Conservation (phyloP, 2,888 invertebrate genomes). For the Rhyacophila evoluta region DNA sequence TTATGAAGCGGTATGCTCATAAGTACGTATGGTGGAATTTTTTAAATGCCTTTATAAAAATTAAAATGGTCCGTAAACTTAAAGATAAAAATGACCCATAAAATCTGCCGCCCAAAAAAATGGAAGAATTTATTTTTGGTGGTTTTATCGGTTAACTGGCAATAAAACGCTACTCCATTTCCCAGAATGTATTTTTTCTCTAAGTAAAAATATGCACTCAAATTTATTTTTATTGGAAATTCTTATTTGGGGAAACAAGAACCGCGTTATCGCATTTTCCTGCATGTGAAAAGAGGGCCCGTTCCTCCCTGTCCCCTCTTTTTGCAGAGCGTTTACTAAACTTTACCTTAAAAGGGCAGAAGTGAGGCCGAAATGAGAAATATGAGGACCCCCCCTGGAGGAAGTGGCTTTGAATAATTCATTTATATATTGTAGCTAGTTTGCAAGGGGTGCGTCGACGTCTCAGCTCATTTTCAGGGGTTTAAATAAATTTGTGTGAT, state of each 20-base stretch:
- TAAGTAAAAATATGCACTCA: conserved; percentile 8
- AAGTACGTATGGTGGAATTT: too few relatives aligned
- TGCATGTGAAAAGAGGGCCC: background rate
- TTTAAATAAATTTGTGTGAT: too few relatives aligned
- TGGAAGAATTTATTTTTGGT: background rate
- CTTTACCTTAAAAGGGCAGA: conserved; percentile 21
- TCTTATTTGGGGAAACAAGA: conserved; percentile 19
- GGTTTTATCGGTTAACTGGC: background rate
- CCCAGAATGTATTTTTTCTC: conserved; percentile 1
- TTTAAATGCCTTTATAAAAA: background rate
- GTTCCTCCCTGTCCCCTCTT: background rate
- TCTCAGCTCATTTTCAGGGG: background rate
- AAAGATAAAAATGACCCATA: background rate
- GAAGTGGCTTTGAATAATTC: conserved; percentile 40
- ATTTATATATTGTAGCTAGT: conserved; percentile 38
- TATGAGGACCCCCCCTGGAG: conserved; percentile 28
- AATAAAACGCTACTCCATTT: background rate
- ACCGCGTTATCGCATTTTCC: conserved; percentile 7
- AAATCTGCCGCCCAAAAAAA: background rate
- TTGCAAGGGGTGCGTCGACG: background rate
- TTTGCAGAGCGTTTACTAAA: conserved; percentile 2
- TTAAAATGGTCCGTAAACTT: background rate
- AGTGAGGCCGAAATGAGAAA: conserved; percentile 33
- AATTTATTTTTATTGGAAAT: conserved; percentile 22
- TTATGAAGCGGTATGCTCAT: too few relatives aligned